A percentile compares a stretch with the other conserved stretches of the same genome.
Evolutionary conservation across 2,113 vertebrate species (phyloP).

Genomic region (Myrmophylax atrothorax): DNA sequence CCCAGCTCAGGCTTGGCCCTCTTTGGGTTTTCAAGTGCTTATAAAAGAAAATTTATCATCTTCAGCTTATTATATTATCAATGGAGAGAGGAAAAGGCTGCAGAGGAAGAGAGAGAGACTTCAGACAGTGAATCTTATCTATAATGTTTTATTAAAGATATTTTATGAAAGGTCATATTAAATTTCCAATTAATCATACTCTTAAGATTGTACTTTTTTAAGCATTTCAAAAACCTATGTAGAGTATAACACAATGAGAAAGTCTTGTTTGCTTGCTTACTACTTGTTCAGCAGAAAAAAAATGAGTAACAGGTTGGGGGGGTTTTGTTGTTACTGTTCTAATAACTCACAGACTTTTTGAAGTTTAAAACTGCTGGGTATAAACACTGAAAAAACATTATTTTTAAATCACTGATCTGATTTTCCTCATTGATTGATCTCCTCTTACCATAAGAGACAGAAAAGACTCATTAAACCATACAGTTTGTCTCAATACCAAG

Average conservation of each 20-base stretch:
- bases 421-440: slow-evolving; percentile 74
- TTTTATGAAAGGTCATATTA: slow-evolving; percentile 16
- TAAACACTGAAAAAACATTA: slow-evolving; percentile 35
- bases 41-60: not conserved
- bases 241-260: not conserved
- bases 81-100: not conserved
- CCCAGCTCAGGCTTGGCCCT: not conserved
- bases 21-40: not conserved
- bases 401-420: slow-evolving; percentile 65
- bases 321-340: not conserved
- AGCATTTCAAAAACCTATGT: not conserved
- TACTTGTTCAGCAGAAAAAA: not conserved
- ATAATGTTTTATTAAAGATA: not conserved
- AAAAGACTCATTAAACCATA: slow-evolving; percentile 1
- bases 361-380: slow-evolving; percentile 48
- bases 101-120: not conserved
- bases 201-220: not conserved
- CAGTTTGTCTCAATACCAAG: not conserved
- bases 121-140: not conserved
- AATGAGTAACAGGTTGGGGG: too few species aligned
- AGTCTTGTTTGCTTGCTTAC: not conserved
- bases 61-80: not conserved
- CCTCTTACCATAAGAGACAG: not conserved
- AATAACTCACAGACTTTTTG: not conserved
- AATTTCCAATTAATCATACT: slow-evolving; percentile 28